A percentile compares a stretch with the other conserved stretches of the same genome.
Conservation (phyloP, 2,113 vertebrate genomes). For the Phoxinus phoxinus region DNA sequence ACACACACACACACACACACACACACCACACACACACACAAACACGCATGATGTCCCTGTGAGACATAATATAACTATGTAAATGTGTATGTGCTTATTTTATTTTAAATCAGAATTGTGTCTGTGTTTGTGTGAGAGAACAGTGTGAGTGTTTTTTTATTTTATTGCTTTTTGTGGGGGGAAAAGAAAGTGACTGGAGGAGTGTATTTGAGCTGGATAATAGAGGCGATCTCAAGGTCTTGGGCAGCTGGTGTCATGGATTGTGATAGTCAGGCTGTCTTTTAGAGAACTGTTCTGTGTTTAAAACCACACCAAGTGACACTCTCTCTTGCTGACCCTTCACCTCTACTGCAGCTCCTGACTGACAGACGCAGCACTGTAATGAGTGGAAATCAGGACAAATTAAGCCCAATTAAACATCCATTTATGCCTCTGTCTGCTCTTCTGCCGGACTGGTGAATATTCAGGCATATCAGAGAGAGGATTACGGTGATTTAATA, state of each 20-base stretch:
- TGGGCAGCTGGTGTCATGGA: slow-evolving; percentile 57
- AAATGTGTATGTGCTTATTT: not conserved
- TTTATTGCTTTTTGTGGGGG: slow-evolving; percentile 11
- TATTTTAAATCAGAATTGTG: not conserved
- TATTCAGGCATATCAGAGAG: slow-evolving; percentile 55
- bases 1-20: too few relatives aligned
- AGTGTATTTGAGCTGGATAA: slow-evolving; percentile 55
- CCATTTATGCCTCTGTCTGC: slow-evolving; percentile 58
- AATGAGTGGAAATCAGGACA: slow-evolving; percentile 70
- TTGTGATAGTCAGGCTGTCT: slow-evolving; percentile 60
- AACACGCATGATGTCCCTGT: not conserved
- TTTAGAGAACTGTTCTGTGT: slow-evolving; percentile 40
- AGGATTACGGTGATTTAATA: slow-evolving; percentile 41
- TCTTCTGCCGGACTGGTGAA: slow-evolving; percentile 53
- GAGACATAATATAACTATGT: not conserved
- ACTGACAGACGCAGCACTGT: slow-evolving; percentile 67
- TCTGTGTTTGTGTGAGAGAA: slow-evolving; percentile 31
- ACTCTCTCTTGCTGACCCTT: slow-evolving; percentile 59
- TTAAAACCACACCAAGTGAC: slow-evolving; percentile 41
- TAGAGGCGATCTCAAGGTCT: slow-evolving; percentile 54
- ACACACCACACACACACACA: not conserved
- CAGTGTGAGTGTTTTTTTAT: not conserved
- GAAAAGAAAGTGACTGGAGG: slow-evolving; percentile 5
- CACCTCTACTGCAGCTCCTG: slow-evolving; percentile 51
- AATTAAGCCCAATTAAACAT: slow-evolving; percentile 73